Evolutionary conservation across 2,888 invertebrate genomes (phyloP), one percentile per base, ranked within the genome.

Genomic region (Epinotia nisella): DNA sequence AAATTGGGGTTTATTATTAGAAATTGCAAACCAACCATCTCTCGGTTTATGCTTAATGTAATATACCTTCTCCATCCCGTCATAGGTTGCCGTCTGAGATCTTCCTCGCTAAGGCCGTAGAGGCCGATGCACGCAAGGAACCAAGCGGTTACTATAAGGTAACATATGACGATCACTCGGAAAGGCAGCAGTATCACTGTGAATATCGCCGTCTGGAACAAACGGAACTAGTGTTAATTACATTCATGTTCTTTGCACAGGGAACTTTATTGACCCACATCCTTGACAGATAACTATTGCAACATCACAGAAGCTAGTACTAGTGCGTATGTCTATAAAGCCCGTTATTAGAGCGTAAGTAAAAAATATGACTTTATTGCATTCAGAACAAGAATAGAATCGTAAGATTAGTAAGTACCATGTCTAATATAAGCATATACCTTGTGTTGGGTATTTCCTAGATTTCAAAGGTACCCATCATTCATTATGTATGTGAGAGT

Each of bases 31-130:
- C 49, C 49, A 15, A 49, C n/a, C 49, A n/a, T 49, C 49, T 49
- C n/a, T n/a, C 1, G 24, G 17, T 17, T n/a, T 3, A 58, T 21
- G 24, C 21, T 49, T 35, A 45, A 45, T 39, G n/a, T 55, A 58
- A 75, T 93, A 94, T 94, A 98, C 98, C 96, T 96, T 91, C 98
- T 95, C 98, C 98, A 98, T 81, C 98, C 98, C 13, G 95, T 95
- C 82, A 98, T 94, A 3, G 98, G 98, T 82, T 95, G 95, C 76
- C 94, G 91, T 78, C 96, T 94, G 17, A 98, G 91, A 78, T 98
- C 97, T 68, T 97, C 96, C 84, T 97, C 95, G 19, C 96, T 95
- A 51, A 98, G 88, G 7, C 98, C 98, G 83, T 95, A 95, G 15
- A 98, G 94, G 49, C 98, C 98, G 74, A 98, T 93, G 80, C 96